A percentile compares a stretch with the other conserved stretches of the same genome.
These are phyloP conservation scores for Suricata suricatta DNA, from an alignment of 2,113 vertebrate genomes.

Conservation along the genomic window DNA sequence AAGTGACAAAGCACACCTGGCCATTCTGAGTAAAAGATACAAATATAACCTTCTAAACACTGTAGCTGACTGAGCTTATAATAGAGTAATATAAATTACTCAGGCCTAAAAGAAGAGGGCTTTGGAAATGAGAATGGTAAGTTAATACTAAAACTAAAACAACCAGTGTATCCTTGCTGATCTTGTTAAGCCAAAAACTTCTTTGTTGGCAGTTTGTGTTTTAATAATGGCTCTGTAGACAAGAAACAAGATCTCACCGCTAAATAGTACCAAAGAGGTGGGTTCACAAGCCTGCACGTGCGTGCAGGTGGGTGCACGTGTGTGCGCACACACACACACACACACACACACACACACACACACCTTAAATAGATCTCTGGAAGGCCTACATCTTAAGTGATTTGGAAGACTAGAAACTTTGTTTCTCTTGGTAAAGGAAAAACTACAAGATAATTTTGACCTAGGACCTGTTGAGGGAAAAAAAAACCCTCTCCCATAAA, in stretches of 20 bases:
- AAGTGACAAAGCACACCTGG: background rate
- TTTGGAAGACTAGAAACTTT: background rate
- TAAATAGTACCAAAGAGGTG: background rate
- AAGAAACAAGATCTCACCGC: background rate
- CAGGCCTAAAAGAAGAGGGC: background rate
- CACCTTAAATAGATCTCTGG: background rate
- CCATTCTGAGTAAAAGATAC: background rate
- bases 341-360: background rate
- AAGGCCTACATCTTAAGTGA: background rate
- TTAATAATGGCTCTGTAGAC: background rate
- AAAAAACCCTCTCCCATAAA: background rate
- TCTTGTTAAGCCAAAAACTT: background rate
- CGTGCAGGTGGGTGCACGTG: fast-evolving
- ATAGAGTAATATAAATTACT: background rate
- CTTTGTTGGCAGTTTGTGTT: background rate
- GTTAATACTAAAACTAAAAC: background rate
- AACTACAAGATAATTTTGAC: background rate
- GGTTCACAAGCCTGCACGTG: background rate
- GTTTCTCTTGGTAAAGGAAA: background rate
- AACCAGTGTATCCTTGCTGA: background rate
- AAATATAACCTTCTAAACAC: background rate
- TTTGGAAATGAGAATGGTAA: background rate
- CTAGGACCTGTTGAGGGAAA: background rate
- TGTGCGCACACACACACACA: background rate
- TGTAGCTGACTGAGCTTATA: background rate